These are phyloP conservation scores for Chiridota heheva DNA, from an alignment of 35 echinoderm and acorn worm genomes.

Conservation along the genomic window DNA sequence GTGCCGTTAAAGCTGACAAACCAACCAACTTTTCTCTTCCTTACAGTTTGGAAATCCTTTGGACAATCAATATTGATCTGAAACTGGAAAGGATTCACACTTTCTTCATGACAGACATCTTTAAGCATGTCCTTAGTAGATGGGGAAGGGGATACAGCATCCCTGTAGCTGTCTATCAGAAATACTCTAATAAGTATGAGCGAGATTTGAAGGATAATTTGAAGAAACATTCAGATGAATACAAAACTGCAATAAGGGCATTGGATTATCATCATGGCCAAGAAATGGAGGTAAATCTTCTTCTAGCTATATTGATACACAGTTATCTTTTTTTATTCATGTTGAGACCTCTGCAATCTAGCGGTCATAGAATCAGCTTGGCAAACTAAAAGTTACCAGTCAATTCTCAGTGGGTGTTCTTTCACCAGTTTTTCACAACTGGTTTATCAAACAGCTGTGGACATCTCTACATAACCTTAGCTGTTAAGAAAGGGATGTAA, in stretches of 20 bases:
- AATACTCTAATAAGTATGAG: constrained; percentile 57
- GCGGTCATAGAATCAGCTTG: too few relatives aligned
- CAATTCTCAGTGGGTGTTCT: too few relatives aligned
- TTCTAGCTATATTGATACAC: too few relatives aligned
- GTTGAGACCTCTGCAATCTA: too few relatives aligned
- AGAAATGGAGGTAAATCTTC: constrained; percentile 38
- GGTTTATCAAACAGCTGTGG: too few relatives aligned
- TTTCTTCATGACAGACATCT: constrained; percentile 52
- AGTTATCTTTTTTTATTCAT: too few relatives aligned
- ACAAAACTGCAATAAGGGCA: constrained; percentile 48
- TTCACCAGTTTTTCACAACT: too few relatives aligned
- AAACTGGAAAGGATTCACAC: constrained; percentile 59
- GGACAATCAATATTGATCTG: constrained; percentile 67
- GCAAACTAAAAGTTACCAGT: too few relatives aligned
- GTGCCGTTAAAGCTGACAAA: neutral
- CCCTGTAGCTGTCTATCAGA: constrained; percentile 15
- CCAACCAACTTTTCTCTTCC: neutral
- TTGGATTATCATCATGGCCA: constrained; percentile 20
- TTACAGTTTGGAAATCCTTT: constrained; percentile 61
- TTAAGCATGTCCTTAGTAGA: constrained; percentile 52
- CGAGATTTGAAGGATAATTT: constrained; percentile 52
- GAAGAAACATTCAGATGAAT: constrained; percentile 62
- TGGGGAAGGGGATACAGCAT: constrained; percentile 27
- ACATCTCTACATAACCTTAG: too few relatives aligned
- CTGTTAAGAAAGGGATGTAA: too few relatives aligned